These are phyloP conservation scores for Gypaetus barbatus DNA, from an alignment of 2,797 vertebrate species.

Conservation along the genomic window DNA sequence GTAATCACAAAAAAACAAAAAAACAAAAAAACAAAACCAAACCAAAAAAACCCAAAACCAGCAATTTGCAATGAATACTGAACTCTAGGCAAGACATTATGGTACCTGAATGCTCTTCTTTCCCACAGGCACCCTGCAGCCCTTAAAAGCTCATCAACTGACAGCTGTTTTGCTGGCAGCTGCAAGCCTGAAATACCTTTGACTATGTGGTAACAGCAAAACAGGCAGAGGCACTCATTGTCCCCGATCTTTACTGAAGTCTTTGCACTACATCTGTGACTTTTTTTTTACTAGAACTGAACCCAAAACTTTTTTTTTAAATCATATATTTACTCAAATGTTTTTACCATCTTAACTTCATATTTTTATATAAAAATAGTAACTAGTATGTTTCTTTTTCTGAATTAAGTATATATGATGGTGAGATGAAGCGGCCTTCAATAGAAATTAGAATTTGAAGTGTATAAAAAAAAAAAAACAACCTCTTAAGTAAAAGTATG, in stretches of 20 bases:
- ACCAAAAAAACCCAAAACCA: neutral
- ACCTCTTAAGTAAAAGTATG: neutral
- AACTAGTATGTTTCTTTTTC: neutral
- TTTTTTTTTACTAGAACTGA: neutral
- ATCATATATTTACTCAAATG: neutral
- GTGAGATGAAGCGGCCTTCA: neutral
- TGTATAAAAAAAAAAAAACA: neutral
- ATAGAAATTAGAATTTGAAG: neutral
- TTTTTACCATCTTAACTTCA: neutral
- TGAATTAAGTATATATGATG: neutral
- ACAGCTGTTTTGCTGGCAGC: neutral
- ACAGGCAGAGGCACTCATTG: neutral
- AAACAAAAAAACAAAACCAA: too few species aligned
- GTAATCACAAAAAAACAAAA: neutral
- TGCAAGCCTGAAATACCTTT: neutral
- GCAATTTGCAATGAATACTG: neutral
- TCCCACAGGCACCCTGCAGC: neutral
- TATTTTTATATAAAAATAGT: neutral
- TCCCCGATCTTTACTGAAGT: neutral
- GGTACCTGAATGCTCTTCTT: neutral
- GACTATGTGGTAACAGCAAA: neutral
- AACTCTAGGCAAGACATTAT: neutral
- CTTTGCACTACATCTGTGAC: neutral
- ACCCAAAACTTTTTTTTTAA: neutral
- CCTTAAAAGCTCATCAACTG: neutral